Evolutionary conservation across 2,888 invertebrate species (phyloP), one percentile per base, ranked within the genome.

Genomic region (Meiosimyza platycephala): DNA sequence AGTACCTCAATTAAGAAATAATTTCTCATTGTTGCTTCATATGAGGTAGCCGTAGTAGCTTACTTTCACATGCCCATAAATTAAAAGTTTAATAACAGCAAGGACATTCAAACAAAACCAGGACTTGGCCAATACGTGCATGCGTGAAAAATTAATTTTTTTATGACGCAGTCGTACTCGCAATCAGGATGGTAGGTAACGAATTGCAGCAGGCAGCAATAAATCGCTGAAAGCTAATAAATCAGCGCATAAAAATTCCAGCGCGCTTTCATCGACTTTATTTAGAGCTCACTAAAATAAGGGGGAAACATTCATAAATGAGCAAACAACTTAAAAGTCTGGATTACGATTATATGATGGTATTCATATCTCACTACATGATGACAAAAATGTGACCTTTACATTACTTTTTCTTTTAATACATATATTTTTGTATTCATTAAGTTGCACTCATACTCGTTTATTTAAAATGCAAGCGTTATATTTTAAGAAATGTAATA

Each of bases 161-260:
- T 73, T 67, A 33, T 51, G 71, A 64, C 54, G 33, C 57, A 63
- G 66, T 9, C 63, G 64, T 47, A 12, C 15, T 50, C n/a, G 64
- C 51, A 16, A 57, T 63, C 12, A 48, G 1, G 18, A n/a, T 66
- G 73, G 68, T 55, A 57, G 57, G 33, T 66, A 40, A 50, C 48
- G 62, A 13, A 33, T 18, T 76, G 78, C 78, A 78, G 76, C 79
- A 60, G 82, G 81, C 80, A 83, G 85, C 83, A 83, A 84, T 84
- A 84, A 84, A 84, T 84, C 83, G 83, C 81, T 80, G 80, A 80
- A 81, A 83, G 84, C 85, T 83, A 84, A 85, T 84, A 84, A 85
- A 84, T 84, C 84, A 85, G 80, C 79, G 83, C 80, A 80, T 78
- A 82, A 82, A 84, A 85, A 85, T 84, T 80, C 85, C 84, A 84